These are phyloP conservation scores for Julus scandinavius DNA, from an alignment of 2,888 invertebrate species.

Conservation along the genomic window DNA sequence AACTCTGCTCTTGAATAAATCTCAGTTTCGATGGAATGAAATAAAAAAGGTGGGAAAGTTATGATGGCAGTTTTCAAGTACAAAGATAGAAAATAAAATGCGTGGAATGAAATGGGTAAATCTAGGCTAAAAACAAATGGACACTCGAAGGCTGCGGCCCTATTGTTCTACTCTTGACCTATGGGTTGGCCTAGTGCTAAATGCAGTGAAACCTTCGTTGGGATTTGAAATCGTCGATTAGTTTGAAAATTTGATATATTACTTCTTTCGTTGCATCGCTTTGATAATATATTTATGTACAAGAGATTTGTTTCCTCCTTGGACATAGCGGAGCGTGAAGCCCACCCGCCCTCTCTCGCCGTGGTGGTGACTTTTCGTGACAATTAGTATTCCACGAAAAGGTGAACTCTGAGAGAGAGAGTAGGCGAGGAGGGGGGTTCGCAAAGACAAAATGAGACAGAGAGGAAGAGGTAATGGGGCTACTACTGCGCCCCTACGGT, in stretches of 20 bases:
- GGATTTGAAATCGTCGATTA: slow-evolving; percentile 39
- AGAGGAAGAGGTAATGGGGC: slow-evolving; percentile 18
- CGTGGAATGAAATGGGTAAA: background rate
- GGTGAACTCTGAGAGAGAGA: slow-evolving; percentile 9
- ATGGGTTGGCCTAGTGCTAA: slow-evolving; percentile 11
- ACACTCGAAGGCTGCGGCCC: slow-evolving; percentile 30
- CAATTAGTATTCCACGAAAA: background rate
- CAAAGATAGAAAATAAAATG: slow-evolving; percentile 7
- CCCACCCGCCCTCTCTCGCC: slow-evolving; percentile 12
- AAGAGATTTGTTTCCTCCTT: slow-evolving; percentile 47
- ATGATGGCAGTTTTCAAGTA: slow-evolving; percentile 4
- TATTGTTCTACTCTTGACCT: background rate
- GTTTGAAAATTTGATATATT: slow-evolving; percentile 42
- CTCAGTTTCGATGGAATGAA: slow-evolving; percentile 8
- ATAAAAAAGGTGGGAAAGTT: background rate
- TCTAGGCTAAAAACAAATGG: background rate
- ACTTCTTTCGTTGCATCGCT: slow-evolving; percentile 49
- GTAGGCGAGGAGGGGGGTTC: slow-evolving; percentile 25
- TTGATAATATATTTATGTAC: slow-evolving; percentile 49
- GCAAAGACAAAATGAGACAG: slow-evolving; percentile 40
- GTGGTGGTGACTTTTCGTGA: slow-evolving; percentile 24
- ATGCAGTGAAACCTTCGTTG: background rate
- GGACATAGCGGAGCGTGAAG: slow-evolving; percentile 1
- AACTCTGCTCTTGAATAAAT: background rate
- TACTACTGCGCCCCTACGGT: slow-evolving; percentile 48